Base-by-base conservation (phyloP, 1,140 invertebrate species). In the Drosophila quadrilineata region DNA sequence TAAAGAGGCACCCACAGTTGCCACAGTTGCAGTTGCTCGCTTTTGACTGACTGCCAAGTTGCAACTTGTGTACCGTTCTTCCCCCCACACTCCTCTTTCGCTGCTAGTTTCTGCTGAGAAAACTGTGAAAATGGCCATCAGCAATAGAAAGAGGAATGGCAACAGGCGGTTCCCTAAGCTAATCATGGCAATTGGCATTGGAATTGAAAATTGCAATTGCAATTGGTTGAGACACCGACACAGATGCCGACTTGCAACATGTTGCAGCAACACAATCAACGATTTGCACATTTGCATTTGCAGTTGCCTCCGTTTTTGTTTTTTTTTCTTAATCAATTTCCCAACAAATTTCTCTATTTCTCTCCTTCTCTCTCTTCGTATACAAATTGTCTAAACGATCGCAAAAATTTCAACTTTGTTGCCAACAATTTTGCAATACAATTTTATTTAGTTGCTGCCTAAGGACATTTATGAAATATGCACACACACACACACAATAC, bases 1-100 rank as follows among this genome's bases (percentile, higher is more conserved):
- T n/a, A 45, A 68, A 48, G 26, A 76, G 66, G 77, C 77, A 82
- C 77, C 77, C 77, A 82, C 77, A 66, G 75, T 74, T 60, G 53
- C 49, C 33, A 52, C 22, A 50, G 49, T 52, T 19, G 22, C 24
- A 19, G 24, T 8, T 9, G 14, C 16, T 14, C 12, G 16, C 12
- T 6, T 62, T 77, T 82, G 77, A 82, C 53, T 70, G 77, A 82
- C 50, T 63, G 60, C 69, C 69, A 64, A 48, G 63, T 26, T 60
- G 59, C 65, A 48, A 66, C 57, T 33, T 73, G 66, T 71, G 53
- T 59, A 46, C 38, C 71, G 57, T 56, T 59, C 46, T 49, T 66
- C 29, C 21, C 22, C 19, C 9, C 36, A 24, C 17, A 43, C 14
- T 60, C 31, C 29, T 8, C 17, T 9, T 29, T 16, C 54, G 35